These are phyloP conservation scores for Catostylus mosaicus DNA, from an alignment of 30 jellyfish, hydroid and myxozoan species.

Conservation along the genomic window DNA sequence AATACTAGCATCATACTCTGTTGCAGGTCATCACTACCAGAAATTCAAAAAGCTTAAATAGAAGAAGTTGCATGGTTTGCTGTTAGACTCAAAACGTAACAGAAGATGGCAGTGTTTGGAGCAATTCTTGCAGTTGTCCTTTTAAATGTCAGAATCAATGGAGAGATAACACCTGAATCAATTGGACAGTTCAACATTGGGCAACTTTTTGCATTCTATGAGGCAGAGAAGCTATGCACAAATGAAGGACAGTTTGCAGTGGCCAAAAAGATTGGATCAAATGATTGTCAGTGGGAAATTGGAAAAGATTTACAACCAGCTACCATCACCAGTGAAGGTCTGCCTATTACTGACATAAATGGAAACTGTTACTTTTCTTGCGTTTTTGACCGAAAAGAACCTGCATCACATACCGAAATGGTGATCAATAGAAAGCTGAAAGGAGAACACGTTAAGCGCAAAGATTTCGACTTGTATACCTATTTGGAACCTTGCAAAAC, in stretches of 20 bases:
- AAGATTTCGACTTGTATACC: constrained; percentile 1
- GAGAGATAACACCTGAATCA: background rate
- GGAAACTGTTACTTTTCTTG: background rate
- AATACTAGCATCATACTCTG: too few relatives aligned
- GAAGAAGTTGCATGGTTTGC: too few relatives aligned
- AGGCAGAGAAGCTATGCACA: background rate
- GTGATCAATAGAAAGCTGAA: background rate
- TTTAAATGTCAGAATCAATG: too few relatives aligned
- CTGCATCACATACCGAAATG: background rate
- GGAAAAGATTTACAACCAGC: background rate
- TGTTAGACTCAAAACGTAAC: too few relatives aligned
- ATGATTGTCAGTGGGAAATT: background rate
- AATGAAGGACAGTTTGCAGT: background rate
- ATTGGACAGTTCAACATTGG: background rate
- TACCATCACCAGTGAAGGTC: background rate
- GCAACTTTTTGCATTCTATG: background rate
- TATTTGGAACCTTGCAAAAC: background rate
- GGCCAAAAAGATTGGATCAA: background rate
- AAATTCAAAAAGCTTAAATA: too few relatives aligned
- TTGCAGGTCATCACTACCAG: too few relatives aligned
- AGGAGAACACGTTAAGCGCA: background rate
- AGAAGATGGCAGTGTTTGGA: too few relatives aligned
- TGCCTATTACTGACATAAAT: background rate
- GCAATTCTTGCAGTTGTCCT: too few relatives aligned
- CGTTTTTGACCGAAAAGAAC: background rate